Base-by-base conservation (phyloP, 92 coral and sea anemone species). In the Palythoa grandiflora region DNA sequence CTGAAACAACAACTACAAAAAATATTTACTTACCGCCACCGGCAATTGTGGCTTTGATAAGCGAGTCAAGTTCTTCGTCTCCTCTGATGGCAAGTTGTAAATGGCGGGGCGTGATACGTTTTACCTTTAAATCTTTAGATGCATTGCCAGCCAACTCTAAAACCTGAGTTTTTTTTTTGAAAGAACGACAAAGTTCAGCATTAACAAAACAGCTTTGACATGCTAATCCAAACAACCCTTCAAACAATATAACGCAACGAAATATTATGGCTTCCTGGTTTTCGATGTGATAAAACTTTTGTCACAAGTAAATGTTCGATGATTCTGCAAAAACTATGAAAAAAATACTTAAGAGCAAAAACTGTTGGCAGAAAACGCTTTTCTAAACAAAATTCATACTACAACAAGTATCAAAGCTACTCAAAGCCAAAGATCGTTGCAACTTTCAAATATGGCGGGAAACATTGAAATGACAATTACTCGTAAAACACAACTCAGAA, bases 61-160 rank as follows among this genome's bases (percentile, higher is more conserved):
- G 96, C 14, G 99, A 97, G 77, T 97, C 99, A 71, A 97, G 94
- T 89, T 97, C 99, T 91, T 97, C 99, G 57, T 97, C 99, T 65
- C 99, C 99, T 85, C 99, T 92, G 85, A 97, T 97, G 77, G 99
- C 99, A 83, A 97, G 98, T 89, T 97, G 99, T 84, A 97, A 92
- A 97, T 97, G 99, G 86, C 99, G 99, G 11, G 99, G 99, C 19
- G 99, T 97, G 60, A 97, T 97, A 97, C 99, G 99, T 88, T 97
- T 97, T 53, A 97, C 99, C 88, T 97, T 97, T 83, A 97, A 88
- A 89, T 97, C 99, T 73, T 97, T 97, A 5, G 99, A 97, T 5
- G 99, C 99, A 88, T 97, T 97, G 72, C 99, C 99, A 73, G 99
- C 99, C 93, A 97, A 97, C 95, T 97, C 99, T 28, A 97, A 94